Percentiles rank a stretch among this genome's conserved stretches.
phyloP scores from a whole-genome alignment of 2,797 vertebrate genomes.

The Pitangus sulphuratus region DNA sequence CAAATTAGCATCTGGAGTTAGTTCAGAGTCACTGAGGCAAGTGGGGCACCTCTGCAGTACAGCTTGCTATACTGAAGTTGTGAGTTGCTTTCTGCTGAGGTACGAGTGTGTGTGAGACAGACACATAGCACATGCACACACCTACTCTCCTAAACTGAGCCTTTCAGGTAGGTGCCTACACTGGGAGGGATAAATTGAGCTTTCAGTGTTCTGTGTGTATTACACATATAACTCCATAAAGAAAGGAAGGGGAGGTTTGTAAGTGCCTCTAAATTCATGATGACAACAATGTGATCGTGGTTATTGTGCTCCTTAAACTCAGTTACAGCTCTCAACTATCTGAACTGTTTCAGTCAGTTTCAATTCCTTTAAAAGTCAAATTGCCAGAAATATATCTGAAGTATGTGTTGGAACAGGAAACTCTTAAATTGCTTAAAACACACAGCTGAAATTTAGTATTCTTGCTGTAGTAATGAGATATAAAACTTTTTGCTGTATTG shows the following conservation, averaged over 20 bases:
- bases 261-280: background rate
- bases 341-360: background rate
- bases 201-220: background rate
- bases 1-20: background rate
- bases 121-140: rapidly evolving
- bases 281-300: background rate
- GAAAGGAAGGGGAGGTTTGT: background rate
- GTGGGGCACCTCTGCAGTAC: background rate
- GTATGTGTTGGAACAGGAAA: background rate
- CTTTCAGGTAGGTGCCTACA: background rate
- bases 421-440: background rate
- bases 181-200: background rate
- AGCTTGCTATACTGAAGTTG: background rate
- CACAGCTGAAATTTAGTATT: background rate
- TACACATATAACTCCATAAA: background rate
- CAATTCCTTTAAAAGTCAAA: background rate
- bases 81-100: background rate
- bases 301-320: background rate
- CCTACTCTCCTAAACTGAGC: background rate
- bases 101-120: background rate
- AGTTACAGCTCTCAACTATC: background rate
- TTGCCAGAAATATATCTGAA: background rate
- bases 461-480: background rate
- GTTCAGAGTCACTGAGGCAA: background rate
- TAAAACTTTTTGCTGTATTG: background rate